Percentiles rank a stretch among this genome's conserved stretches.
These are phyloP conservation scores for Lytechinus variegatus DNA, from an alignment of 35 echinoderm and acorn worm species.

Conservation along the genomic window DNA sequence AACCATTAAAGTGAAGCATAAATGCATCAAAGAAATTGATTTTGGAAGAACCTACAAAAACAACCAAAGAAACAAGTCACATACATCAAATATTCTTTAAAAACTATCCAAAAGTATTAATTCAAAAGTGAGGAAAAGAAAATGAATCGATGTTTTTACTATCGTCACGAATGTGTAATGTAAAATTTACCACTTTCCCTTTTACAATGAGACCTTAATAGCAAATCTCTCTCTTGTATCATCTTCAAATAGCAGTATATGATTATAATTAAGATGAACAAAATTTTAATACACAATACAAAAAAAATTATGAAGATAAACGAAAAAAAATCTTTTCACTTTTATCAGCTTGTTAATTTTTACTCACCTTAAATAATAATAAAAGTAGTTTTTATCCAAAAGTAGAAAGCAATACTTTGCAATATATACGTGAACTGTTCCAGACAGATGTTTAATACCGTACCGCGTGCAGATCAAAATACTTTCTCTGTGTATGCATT, in stretches of 20 bases:
- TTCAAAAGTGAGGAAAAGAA: too few relatives aligned
- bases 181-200: too few relatives aligned
- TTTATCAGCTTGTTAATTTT: background rate
- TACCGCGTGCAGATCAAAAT: background rate
- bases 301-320: too few relatives aligned
- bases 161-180: too few relatives aligned
- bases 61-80: background rate
- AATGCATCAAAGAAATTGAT: background rate
- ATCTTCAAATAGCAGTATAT: too few relatives aligned
- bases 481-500: conserved; percentile 24
- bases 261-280: too few relatives aligned
- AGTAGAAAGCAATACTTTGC: background rate
- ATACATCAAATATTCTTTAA: background rate
- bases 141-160: too few relatives aligned
- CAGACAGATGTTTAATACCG: conserved; percentile 2
- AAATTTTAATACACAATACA: too few relatives aligned
- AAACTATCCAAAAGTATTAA: too few relatives aligned
- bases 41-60: background rate
- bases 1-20: background rate
- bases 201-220: too few relatives aligned
- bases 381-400: background rate
- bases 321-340: background rate
- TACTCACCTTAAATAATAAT: conserved; percentile 35
- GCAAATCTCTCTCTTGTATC: too few relatives aligned
- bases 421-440: background rate